phyloP scores from a whole-genome alignment of 2,888 invertebrate genomes.

The Chirona hameri region DNA sequence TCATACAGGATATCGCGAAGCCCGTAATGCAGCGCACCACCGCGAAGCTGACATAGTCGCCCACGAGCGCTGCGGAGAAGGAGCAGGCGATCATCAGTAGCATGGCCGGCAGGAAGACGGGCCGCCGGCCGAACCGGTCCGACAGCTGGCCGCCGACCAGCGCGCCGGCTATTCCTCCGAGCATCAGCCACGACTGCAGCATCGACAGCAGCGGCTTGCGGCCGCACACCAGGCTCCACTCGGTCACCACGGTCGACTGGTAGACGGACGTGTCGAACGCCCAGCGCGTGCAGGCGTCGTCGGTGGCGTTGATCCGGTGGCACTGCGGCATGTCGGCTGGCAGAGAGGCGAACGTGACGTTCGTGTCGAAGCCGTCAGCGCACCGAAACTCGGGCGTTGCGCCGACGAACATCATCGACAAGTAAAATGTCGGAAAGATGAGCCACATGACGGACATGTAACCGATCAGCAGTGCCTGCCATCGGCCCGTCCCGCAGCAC shows the following conservation, averaged over 20 bases:
- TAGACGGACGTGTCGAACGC: not conserved
- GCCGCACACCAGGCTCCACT: slow-evolving; percentile 39
- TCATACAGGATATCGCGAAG: slow-evolving; percentile 32
- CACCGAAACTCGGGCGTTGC: not conserved
- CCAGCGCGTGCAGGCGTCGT: not conserved
- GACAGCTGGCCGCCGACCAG: slow-evolving; percentile 38
- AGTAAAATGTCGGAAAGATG: not conserved
- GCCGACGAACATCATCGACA: too few species aligned
- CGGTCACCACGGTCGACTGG: not conserved
- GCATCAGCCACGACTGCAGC: slow-evolving; percentile 37
- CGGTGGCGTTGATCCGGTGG: not conserved
- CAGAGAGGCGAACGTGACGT: not conserved
- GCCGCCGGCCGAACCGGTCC: slow-evolving; percentile 40
- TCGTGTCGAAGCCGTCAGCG: not conserved
- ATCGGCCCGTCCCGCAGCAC: not conserved
- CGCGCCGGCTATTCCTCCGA: slow-evolving; percentile 39
- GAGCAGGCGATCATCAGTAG: slow-evolving; percentile 39
- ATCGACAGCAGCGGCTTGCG: slow-evolving; percentile 36
- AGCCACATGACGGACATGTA: slow-evolving; percentile 1
- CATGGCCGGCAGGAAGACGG: slow-evolving; percentile 38
- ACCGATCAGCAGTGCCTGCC: not conserved
- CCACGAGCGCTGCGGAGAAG: slow-evolving; percentile 37
- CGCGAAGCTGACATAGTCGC: slow-evolving; percentile 39
- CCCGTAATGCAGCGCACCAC: slow-evolving; percentile 38
- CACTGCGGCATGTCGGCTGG: not conserved